Evolutionary conservation across 1,140 invertebrate genomes (phyloP).

Genomic region (Hirudo medicinalis): DNA sequence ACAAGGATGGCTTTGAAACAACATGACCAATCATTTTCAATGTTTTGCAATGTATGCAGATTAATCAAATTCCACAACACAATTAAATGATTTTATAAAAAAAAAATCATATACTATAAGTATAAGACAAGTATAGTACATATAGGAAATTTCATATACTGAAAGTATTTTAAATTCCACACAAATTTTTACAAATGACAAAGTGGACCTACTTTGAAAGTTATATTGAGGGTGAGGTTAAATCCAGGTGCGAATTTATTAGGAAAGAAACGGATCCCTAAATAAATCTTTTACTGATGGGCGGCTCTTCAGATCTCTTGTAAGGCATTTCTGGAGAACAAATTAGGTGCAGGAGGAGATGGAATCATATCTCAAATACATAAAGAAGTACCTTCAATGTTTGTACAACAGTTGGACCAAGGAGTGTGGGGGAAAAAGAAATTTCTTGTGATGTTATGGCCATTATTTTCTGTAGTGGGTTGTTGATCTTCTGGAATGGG

Average conservation of each 20-base stretch:
- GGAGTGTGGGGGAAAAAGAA: constrained; percentile 50
- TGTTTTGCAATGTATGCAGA: too few relatives aligned
- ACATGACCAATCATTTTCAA: too few relatives aligned
- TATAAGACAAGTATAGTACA: too few relatives aligned
- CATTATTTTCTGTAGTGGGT: constrained; percentile 58
- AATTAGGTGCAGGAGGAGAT: constrained; percentile 4
- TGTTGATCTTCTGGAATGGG: constrained; percentile 72
- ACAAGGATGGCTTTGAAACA: too few relatives aligned
- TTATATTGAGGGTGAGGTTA: too few relatives aligned
- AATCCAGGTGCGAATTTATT: constrained; percentile 9
- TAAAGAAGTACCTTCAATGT: constrained; percentile 31
- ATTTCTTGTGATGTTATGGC: constrained; percentile 68
- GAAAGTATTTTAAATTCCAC: not conserved
- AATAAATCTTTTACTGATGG: constrained; percentile 59
- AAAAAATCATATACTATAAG: too few relatives aligned
- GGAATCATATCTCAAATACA: not conserved
- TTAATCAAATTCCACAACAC: not conserved
- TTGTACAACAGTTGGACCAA: constrained; percentile 36
- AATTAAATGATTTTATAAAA: not conserved
- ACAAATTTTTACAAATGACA: too few relatives aligned
- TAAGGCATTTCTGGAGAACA: constrained; percentile 50
- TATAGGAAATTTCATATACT: too few relatives aligned
- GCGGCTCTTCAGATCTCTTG: constrained; percentile 53
- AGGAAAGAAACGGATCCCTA: constrained; percentile 49
- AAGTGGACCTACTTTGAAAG: too few relatives aligned